Conservation (phyloP, 2,888 invertebrate genomes). For the Portevinia maculata region DNA sequence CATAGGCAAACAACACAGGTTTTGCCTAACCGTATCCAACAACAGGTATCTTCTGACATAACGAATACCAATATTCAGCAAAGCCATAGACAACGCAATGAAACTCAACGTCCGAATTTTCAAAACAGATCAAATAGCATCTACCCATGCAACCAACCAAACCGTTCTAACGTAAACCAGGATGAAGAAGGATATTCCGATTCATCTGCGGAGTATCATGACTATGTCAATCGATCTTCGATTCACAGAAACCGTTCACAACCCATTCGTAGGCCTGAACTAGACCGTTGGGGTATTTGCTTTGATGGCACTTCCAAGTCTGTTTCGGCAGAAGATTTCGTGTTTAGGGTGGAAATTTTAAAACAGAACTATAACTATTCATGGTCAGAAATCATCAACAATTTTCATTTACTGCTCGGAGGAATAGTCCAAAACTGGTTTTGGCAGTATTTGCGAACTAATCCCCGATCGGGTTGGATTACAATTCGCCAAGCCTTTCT, state of each 20-base stretch:
- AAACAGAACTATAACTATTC: neutral
- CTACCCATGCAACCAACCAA: neutral
- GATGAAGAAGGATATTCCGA: slow-evolving; percentile 1
- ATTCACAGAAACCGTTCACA: neutral
- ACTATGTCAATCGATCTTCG: neutral
- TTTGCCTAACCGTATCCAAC: neutral
- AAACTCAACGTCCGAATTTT: neutral
- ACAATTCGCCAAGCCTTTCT: neutral
- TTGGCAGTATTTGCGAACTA: no score
- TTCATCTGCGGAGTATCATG: neutral
- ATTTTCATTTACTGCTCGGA: no score
- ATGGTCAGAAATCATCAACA: neutral
- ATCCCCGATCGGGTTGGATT: neutral
- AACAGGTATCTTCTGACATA: neutral
- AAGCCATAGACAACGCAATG: neutral
- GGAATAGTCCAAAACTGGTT: no score
- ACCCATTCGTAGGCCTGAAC: neutral
- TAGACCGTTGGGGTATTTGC: slow-evolving; percentile 4
- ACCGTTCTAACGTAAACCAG: neutral
- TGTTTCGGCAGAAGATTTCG: no score
- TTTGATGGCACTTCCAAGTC: no score
- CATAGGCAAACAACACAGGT: neutral
- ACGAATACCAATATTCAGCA: neutral
- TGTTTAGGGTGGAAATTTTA: no score
- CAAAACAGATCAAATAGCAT: neutral